Percentiles rank a stretch among this genome's conserved stretches.
These are phyloP conservation scores for Archilochus colubris DNA, from an alignment of 2,113 vertebrate genomes.

Conservation along the genomic window DNA sequence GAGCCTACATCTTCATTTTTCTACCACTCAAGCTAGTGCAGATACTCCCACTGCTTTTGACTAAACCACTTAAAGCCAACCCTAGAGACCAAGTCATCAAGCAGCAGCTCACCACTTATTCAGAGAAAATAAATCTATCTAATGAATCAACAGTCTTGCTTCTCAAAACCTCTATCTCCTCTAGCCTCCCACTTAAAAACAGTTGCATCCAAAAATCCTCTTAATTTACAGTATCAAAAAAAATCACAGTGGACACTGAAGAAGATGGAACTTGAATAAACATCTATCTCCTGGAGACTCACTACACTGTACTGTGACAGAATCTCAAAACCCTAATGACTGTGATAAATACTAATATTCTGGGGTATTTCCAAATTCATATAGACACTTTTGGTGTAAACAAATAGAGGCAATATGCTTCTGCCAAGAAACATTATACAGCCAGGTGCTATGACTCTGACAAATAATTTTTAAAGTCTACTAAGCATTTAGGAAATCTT, in stretches of 20 bases:
- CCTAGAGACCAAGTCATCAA: not conserved
- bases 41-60: not conserved
- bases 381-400: not conserved
- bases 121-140: not conserved
- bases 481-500: not conserved
- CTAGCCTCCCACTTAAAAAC: not conserved
- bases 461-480: not conserved
- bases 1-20: not conserved
- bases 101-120: not conserved
- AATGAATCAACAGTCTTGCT: not conserved
- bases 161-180: not conserved
- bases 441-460: not conserved
- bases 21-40: not conserved
- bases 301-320: not conserved
- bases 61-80: not conserved
- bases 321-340: not conserved
- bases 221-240: not conserved
- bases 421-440: not conserved
- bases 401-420: not conserved
- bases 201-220: not conserved
- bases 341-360: not conserved
- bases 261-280: not conserved
- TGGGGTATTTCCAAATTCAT: not conserved
- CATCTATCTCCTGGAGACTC: not conserved
- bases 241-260: not conserved